Conservation (phyloP, 1,140 invertebrate genomes). For the Tetragnatha versicolor region DNA sequence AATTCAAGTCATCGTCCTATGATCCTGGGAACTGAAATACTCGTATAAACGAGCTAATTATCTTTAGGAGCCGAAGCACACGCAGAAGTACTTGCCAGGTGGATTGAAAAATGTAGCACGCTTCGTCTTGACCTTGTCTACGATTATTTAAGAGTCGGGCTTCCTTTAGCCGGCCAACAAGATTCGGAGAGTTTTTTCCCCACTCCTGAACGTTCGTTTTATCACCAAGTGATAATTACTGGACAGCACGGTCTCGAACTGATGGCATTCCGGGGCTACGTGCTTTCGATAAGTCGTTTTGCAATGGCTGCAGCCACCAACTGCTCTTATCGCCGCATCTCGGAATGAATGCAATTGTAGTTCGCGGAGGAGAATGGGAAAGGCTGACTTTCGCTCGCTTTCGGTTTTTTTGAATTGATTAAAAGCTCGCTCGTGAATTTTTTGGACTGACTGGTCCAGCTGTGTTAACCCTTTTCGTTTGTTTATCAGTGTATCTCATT, state of each 20-base stretch:
- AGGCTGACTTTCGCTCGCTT: too few relatives aligned
- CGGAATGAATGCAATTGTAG: too few relatives aligned
- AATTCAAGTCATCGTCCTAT: slow-evolving; percentile 14
- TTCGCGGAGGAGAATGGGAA: too few relatives aligned
- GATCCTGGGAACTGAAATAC: slow-evolving; percentile 10
- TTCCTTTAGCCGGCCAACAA: neutral
- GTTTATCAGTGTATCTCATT: too few relatives aligned
- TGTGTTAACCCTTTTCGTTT: too few relatives aligned
- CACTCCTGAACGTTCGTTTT: neutral
- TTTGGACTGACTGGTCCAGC: too few relatives aligned
- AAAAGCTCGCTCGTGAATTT: too few relatives aligned
- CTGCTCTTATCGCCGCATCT: too few relatives aligned
- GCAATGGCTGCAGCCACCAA: neutral
- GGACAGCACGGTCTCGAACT: neutral
- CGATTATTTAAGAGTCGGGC: slow-evolving; percentile 17
- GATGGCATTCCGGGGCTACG: neutral
- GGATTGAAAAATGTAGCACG: slow-evolving; percentile 18
- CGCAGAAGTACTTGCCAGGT: slow-evolving; percentile 20
- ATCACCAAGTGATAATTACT: neutral
- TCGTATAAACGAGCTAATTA: slow-evolving; percentile 39
- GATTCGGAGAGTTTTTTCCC: neutral
- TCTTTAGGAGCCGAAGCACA: slow-evolving; percentile 6
- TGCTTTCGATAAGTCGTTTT: neutral
- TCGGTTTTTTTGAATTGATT: too few relatives aligned
- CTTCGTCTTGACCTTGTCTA: slow-evolving; percentile 33